Conservation (phyloP, 2,797 vertebrate genomes). For the Capromys pilorides region DNA sequence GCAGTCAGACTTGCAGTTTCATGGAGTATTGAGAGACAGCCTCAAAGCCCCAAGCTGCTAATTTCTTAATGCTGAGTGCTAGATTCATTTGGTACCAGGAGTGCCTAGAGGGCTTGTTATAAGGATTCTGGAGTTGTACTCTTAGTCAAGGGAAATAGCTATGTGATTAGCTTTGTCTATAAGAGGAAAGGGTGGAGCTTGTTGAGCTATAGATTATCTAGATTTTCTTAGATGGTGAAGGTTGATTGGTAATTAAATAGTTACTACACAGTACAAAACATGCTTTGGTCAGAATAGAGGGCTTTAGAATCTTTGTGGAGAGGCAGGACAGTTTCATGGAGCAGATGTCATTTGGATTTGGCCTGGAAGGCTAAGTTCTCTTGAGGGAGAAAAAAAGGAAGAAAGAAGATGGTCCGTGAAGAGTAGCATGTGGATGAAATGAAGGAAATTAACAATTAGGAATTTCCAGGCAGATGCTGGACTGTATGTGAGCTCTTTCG, state of each 20-base stretch:
- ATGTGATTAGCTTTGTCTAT: neutral
- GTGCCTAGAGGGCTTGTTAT: neutral
- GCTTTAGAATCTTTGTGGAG: neutral
- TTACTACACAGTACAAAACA: neutral
- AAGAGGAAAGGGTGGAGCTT: neutral
- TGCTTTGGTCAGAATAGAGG: neutral
- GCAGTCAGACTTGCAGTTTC: neutral
- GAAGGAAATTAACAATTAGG: neutral
- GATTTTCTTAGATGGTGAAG: slow-evolving; percentile 7
- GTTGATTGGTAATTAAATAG: neutral
- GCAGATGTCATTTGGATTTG: neutral
- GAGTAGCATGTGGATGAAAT: neutral
- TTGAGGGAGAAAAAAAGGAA: neutral
- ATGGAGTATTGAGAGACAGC: neutral
- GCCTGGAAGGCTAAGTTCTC: slow-evolving; percentile 21
- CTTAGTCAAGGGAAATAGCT: neutral
- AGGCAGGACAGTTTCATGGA: neutral
- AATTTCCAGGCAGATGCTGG: neutral
- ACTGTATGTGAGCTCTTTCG: neutral
- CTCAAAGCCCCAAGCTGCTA: neutral
- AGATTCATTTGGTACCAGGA: neutral
- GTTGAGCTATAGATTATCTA: neutral
- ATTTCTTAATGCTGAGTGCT: neutral
- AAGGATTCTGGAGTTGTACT: slow-evolving; percentile 33
- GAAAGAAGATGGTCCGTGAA: neutral